These are phyloP conservation scores for Limulus polyphemus DNA, from an alignment of 2,888 invertebrate species.

Conservation along the genomic window DNA sequence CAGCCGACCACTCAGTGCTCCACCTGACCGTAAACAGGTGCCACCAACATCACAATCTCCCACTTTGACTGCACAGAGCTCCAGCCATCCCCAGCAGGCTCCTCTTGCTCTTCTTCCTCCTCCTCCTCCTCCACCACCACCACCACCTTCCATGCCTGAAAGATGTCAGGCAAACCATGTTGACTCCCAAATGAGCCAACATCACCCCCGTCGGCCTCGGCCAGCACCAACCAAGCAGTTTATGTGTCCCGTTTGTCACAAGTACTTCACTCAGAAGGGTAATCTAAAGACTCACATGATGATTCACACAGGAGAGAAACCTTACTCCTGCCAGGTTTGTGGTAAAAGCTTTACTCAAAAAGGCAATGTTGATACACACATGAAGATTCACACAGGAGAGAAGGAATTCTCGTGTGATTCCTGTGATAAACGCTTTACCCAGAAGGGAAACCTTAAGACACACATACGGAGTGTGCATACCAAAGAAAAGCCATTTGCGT, in stretches of 20 bases:
- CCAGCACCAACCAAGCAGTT: constrained; percentile 2
- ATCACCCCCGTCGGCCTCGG: not conserved
- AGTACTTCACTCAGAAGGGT: constrained; percentile 29
- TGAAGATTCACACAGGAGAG: constrained; percentile 29
- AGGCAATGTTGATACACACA: constrained; percentile 29
- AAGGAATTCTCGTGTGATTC: constrained; percentile 27
- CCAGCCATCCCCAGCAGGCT: no score
- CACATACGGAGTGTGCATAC: constrained; percentile 29
- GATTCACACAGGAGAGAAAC: constrained; percentile 29
- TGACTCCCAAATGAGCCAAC: no score
- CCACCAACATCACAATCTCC: no score
- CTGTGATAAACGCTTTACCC: constrained; percentile 28
- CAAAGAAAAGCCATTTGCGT: constrained; percentile 29
- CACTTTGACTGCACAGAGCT: no score
- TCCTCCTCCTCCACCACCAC: no score
- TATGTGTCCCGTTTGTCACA: constrained; percentile 24
- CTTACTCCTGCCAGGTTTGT: constrained; percentile 28
- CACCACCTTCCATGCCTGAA: no score
- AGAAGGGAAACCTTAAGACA: constrained; percentile 29
- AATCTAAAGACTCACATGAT: constrained; percentile 30
- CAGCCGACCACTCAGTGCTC: no score
- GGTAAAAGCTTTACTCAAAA: constrained; percentile 30
- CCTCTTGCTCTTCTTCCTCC: no score
- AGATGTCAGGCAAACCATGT: no score
- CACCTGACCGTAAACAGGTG: no score